Evolutionary conservation across 2,797 vertebrate species (phyloP).

Genomic region (Danio jaintianensis): DNA sequence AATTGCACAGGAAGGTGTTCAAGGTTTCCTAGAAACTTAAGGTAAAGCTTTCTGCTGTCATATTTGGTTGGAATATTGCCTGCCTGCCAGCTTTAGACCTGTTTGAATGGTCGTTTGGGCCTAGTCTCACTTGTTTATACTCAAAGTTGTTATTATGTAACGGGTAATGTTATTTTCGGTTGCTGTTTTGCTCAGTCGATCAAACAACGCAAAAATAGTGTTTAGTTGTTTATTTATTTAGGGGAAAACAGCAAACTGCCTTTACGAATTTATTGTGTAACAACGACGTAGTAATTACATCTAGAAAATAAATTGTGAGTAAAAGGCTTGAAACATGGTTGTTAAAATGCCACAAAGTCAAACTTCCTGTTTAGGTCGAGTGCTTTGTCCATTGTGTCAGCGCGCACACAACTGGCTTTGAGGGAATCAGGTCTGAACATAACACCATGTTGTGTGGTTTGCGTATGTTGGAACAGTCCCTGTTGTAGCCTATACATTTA

Average conservation of each 20-base stretch:
- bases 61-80: neutral
- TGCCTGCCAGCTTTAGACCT: neutral
- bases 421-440: neutral
- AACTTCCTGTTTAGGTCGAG: constrained; percentile 55
- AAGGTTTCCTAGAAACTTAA: constrained; percentile 94
- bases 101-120: constrained; percentile 8
- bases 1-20: constrained; percentile 94
- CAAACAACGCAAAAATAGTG: neutral
- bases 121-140: constrained; percentile 48
- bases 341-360: constrained; percentile 11
- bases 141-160: constrained; percentile 59
- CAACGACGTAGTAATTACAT: neutral
- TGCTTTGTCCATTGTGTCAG: constrained; percentile 49
- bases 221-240: neutral
- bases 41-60: constrained; percentile 76
- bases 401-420: neutral
- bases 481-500: neutral
- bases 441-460: neutral
- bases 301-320: neutral
- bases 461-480: neutral
- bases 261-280: neutral
- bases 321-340: neutral
- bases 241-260: neutral
- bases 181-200: neutral
- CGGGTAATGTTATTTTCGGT: constrained; percentile 54